A percentile compares a stretch with the other conserved stretches of the same genome.
Conservation (phyloP, 2,888 invertebrate species). For the Pseudococcus longispinus region DNA sequence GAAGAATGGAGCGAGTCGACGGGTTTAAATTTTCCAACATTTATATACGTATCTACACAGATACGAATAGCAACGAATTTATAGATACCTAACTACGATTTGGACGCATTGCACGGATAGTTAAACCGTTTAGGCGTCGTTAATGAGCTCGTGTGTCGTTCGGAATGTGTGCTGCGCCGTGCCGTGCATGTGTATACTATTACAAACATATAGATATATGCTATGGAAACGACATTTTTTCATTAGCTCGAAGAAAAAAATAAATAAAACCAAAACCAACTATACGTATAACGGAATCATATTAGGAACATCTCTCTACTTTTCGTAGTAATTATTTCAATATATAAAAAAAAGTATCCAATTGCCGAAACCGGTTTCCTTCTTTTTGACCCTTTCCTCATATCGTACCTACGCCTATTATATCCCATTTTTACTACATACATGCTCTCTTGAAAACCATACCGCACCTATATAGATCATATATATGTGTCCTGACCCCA, state of each 20-base stretch:
- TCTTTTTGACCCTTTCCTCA: slow-evolving; percentile 13
- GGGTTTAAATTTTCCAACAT: slow-evolving; percentile 12
- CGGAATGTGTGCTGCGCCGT: slow-evolving; percentile 21
- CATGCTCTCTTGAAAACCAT: neutral
- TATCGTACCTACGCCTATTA: neutral
- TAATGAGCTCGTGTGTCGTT: slow-evolving; percentile 44
- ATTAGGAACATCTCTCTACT: slow-evolving; percentile 9
- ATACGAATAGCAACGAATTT: neutral
- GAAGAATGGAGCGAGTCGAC: neutral
- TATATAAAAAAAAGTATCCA: slow-evolving; percentile 32
- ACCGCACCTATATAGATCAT: neutral
- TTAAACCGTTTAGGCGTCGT: slow-evolving; percentile 37
- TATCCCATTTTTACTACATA: neutral
- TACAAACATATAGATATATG: neutral
- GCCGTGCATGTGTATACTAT: neutral
- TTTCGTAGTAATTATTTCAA: slow-evolving; percentile 40
- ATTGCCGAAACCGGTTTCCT: slow-evolving; percentile 25
- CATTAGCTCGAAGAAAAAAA: neutral
- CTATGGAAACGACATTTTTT: slow-evolving; percentile 23
- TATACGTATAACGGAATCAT: slow-evolving; percentile 21
- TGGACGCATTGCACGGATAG: slow-evolving; percentile 24
- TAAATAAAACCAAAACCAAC: slow-evolving; percentile 15
- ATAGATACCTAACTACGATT: neutral
- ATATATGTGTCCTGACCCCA: neutral
- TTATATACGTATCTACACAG: neutral